Evolutionary conservation across 2,888 invertebrate species (phyloP).

Genomic region (Caradrina kadenii): DNA sequence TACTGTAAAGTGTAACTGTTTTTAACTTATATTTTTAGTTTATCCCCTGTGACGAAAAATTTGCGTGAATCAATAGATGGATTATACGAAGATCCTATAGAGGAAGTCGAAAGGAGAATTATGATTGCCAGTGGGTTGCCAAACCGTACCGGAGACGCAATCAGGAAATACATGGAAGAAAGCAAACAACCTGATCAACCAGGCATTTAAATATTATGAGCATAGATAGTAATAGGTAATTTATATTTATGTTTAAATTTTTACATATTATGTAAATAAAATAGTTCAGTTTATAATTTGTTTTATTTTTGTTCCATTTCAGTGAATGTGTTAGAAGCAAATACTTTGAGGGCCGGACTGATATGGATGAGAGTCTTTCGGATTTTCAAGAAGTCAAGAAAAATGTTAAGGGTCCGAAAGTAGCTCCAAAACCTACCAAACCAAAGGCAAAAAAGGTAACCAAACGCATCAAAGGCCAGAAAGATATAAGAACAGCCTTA

Average conservation of each 20-base stretch:
- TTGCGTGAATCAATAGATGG: constrained; percentile 73
- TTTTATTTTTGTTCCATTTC: constrained; percentile 76
- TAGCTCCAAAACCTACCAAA: constrained; percentile 58
- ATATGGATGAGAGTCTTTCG: constrained; percentile 84
- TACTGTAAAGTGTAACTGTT: too few species aligned
- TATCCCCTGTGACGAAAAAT: constrained; percentile 71
- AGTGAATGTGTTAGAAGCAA: constrained; percentile 76
- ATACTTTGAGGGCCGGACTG: constrained; percentile 76
- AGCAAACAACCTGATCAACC: constrained; percentile 75
- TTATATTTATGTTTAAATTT: constrained; percentile 48
- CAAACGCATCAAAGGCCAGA: constrained; percentile 79
- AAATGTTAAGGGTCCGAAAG: constrained; percentile 74
- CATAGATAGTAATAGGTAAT: constrained; percentile 71
- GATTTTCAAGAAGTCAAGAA: constrained; percentile 83
- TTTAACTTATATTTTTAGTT: constrained; percentile 70
- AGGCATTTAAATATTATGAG: constrained; percentile 77
- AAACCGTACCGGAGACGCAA: constrained; percentile 70
- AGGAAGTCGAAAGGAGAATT: constrained; percentile 82
- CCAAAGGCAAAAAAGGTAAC: constrained; percentile 69
- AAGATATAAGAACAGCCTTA: constrained; percentile 82
- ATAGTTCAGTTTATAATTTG: constrained; percentile 60
- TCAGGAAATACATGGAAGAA: constrained; percentile 75
- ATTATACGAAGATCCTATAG: constrained; percentile 83
- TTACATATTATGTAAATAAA: constrained; percentile 57
- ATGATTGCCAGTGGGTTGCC: constrained; percentile 82